phyloP scores from a whole-genome alignment of 1,140 invertebrate genomes.

The Pseudoatta argentina region DNA sequence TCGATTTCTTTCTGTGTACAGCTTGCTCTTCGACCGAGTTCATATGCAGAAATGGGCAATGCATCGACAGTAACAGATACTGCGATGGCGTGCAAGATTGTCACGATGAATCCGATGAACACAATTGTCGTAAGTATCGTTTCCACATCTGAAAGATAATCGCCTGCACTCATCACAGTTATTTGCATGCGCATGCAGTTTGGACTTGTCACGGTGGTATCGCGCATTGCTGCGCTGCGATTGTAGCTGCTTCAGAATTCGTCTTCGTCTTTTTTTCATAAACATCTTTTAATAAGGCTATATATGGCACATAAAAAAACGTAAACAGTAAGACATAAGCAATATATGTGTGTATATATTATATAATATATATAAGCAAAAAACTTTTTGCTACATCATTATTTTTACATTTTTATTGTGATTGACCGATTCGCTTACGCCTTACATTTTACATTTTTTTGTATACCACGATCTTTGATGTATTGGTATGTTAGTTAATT shows the following conservation, averaged over 20 bases:
- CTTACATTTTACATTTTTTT: no score
- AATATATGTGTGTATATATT: no score
- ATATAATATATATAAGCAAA: no score
- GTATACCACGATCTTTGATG: no score
- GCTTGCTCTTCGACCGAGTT: conserved; percentile 82
- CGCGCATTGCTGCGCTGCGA: neutral
- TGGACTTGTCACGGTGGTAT: neutral
- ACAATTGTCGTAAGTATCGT: conserved; percentile 87
- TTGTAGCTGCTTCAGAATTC: neutral
- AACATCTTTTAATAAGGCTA: neutral
- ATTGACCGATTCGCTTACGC: no score
- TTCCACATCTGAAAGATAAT: conserved; percentile 1
- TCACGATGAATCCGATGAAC: conserved; percentile 88
- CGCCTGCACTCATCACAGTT: conserved; percentile 9
- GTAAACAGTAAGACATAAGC: no score
- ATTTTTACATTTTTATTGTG: no score
- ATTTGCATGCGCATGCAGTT: neutral
- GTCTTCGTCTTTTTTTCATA: neutral
- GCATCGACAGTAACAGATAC: conserved; percentile 88
- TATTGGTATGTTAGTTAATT: neutral
- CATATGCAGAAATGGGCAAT: conserved; percentile 89
- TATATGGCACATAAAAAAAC: no score
- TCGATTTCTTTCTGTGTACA: conserved; percentile 69
- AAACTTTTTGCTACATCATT: no score
- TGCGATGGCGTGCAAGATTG: conserved; percentile 90